These are phyloP conservation scores for Procambarus clarkii DNA, from an alignment of 1,140 invertebrate genomes.

Conservation along the genomic window DNA sequence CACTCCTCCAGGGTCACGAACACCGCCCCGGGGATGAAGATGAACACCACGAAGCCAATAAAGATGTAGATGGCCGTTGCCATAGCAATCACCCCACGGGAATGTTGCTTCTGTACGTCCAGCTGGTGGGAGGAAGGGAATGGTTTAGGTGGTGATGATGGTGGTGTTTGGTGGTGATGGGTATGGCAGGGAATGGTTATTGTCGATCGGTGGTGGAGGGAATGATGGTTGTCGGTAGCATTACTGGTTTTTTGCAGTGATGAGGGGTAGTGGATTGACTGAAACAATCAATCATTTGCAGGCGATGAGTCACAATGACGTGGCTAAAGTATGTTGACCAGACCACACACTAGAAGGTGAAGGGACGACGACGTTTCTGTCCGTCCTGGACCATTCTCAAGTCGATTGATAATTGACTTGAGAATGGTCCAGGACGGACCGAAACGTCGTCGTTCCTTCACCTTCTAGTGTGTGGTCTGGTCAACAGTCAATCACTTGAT, in stretches of 20 bases:
- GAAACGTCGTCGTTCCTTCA: too few species aligned
- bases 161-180: not conserved
- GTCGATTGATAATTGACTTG: too few species aligned
- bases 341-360: too few species aligned
- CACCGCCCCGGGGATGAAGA: constrained; percentile 92
- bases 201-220: not conserved
- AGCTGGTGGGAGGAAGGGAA: constrained; percentile 83
- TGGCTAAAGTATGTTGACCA: too few species aligned
- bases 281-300: too few species aligned
- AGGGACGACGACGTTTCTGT: too few species aligned
- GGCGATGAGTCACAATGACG: too few species aligned
- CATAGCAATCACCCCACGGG: constrained; percentile 81
- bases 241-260: not conserved
- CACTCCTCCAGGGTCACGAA: constrained; percentile 92
- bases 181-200: not conserved
- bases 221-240: not conserved
- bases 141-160: not conserved
- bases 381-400: too few species aligned
- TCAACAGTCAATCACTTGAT: too few species aligned
- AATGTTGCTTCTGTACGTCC: constrained; percentile 67
- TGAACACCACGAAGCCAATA: constrained; percentile 91
- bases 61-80: constrained; percentile 88
- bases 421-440: too few species aligned
- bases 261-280: not conserved
- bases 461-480: too few species aligned